Evolutionary conservation across 2,113 vertebrate genomes (phyloP), one percentile per base, ranked within the genome.

Genomic region (Serilophus lunatus): DNA sequence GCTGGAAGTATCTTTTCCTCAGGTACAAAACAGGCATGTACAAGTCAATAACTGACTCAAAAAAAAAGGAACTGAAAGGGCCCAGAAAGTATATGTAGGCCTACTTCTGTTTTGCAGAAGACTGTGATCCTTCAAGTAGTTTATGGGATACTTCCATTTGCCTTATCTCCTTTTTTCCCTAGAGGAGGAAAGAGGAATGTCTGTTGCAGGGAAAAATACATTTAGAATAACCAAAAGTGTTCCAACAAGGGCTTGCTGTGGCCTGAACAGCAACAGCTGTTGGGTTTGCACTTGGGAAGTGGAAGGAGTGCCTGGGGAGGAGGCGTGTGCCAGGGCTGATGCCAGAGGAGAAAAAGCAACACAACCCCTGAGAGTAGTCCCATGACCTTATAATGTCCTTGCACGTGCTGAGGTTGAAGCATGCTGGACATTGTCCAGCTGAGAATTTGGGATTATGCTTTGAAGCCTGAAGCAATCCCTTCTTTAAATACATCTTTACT

Each of bases 371-470:
- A 56, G 45, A 69, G 44, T 1, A 0, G 23, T 88, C 79, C 66
- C 86, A 82, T 0, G 1, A 68, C 60, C 91, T 63, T 33, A 0
- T 33, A 70, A 10, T 3, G 3, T 81, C 68, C 60, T 63, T 57
- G 71, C 86, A 88, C 82, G 88, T 92, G 59, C 83, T 70, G 83
- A 63, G 72, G 23, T 7, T 88, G 66, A 14, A 85, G 75, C 3
- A 3, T 0, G 0, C 44, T 81, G 77, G 42, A 75, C 1, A 0
- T 29, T 2, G 4, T 61, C 56, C 89, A 92, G 60, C 56, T 81
- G 60, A 47, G 50, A 82, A 75, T 47, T 83, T 68, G 72, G 70
- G 40, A 87, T 89, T 89, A 20, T 0, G 0, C 65, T 91, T 85
- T 51, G 49, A 65, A 79, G 45, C 61, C 42, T 85, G 45, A 68